phyloP scores from a whole-genome alignment of 2,888 invertebrate genomes.

The Dynastes grantii region DNA sequence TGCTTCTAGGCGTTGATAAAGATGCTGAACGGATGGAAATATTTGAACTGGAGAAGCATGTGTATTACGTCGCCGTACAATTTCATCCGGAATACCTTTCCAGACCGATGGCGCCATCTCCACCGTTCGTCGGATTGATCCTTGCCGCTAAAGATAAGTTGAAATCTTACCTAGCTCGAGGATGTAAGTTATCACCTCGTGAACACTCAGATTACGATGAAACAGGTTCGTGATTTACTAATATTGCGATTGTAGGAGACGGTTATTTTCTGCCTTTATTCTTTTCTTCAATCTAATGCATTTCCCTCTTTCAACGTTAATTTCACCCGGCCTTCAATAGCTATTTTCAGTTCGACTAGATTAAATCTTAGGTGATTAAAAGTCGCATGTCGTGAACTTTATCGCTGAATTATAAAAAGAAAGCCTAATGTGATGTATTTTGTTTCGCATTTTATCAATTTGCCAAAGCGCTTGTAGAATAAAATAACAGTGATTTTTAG shows the following conservation, averaged over 20 bases:
- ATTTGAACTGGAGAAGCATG: slow-evolving; percentile 88
- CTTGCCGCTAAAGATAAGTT: slow-evolving; percentile 91
- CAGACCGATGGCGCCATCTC: slow-evolving; percentile 91
- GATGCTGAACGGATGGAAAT: slow-evolving; percentile 96
- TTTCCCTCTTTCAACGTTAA: not conserved
- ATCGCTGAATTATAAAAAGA: not conserved
- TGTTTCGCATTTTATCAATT: slow-evolving; percentile 40
- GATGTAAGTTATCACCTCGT: slow-evolving; percentile 83
- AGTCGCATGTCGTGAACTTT: not conserved
- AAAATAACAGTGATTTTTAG: too few species aligned
- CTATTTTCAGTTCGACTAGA: too few species aligned
- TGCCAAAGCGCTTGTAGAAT: too few species aligned
- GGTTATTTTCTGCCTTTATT: not conserved
- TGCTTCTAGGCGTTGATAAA: slow-evolving; percentile 77
- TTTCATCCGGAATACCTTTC: slow-evolving; percentile 99
- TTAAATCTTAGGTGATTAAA: too few species aligned
- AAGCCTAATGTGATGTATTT: not conserved
- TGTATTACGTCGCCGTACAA: slow-evolving; percentile 95
- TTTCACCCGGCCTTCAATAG: too few species aligned
- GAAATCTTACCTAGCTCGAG: slow-evolving; percentile 79
- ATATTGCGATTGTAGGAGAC: slow-evolving; percentile 23
- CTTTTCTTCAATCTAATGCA: not conserved
- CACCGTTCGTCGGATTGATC: slow-evolving; percentile 95
- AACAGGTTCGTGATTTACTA: slow-evolving; percentile 71
- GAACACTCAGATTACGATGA: slow-evolving; percentile 80